phyloP scores from a whole-genome alignment of 1,140 invertebrate genomes.

The Gonioctena quinquepunctata region DNA sequence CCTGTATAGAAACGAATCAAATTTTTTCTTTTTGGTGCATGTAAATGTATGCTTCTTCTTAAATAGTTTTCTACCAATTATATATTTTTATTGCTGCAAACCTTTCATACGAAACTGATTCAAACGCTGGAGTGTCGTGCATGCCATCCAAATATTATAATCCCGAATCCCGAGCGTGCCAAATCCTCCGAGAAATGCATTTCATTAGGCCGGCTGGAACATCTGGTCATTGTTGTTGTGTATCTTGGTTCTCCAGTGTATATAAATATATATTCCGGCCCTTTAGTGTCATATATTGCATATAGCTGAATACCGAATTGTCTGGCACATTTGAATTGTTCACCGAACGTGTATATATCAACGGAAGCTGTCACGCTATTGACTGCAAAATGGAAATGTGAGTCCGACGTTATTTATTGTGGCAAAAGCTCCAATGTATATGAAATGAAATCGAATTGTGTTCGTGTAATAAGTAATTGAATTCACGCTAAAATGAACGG shows the following conservation, averaged over 20 bases:
- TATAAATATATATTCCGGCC: neutral
- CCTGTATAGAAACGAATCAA: no score
- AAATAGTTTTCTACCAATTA: no score
- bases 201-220: no score
- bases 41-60: no score
- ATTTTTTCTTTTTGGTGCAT: no score
- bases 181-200: no score
- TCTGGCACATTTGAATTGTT: neutral
- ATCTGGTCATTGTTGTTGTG: neutral
- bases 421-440: neutral
- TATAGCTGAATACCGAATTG: neutral
- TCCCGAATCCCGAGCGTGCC: no score
- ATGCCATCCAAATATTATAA: no score
- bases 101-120: no score
- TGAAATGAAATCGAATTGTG: neutral
- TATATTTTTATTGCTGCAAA: no score
- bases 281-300: conserved; percentile 9
- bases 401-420: conserved; percentile 6
- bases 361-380: conserved; percentile 28
- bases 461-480: neutral
- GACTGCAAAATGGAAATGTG: conserved; percentile 26
- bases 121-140: no score
- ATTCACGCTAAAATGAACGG: neutral
- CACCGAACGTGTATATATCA: conserved; percentile 20
- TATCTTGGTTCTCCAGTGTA: neutral